Evolutionary conservation across 2,113 vertebrate genomes (phyloP).

Genomic region (Mionectes macconnelli): DNA sequence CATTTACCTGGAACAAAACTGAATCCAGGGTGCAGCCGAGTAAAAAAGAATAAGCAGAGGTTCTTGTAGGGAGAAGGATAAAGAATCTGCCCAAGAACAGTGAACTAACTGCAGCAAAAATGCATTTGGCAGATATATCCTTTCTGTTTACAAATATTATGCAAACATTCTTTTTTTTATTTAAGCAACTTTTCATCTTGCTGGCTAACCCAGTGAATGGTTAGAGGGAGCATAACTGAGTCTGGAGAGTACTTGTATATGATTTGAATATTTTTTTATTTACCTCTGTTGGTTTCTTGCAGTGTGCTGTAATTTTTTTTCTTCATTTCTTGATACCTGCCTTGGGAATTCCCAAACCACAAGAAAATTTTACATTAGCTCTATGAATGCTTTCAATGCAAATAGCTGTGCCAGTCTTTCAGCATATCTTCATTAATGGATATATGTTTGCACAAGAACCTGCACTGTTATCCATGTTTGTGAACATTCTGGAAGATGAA

Average conservation of each 20-base stretch:
- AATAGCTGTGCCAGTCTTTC: constrained; percentile 33
- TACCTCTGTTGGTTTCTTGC: neutral
- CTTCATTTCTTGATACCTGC: constrained; percentile 17
- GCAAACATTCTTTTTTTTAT: neutral
- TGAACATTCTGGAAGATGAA: constrained; percentile 20
- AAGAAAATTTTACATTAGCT: constrained; percentile 43
- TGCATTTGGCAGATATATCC: neutral
- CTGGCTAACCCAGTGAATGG: neutral
- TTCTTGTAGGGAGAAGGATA: neutral
- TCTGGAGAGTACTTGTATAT: neutral
- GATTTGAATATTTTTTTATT: constrained; percentile 31
- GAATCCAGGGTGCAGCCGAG: neutral
- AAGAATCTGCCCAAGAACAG: neutral
- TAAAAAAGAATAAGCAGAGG: neutral
- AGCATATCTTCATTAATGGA: constrained; percentile 45
- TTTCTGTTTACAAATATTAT: constrained; percentile 29
- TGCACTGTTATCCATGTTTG: neutral
- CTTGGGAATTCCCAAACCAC: constrained; percentile 59
- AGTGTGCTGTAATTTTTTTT: neutral
- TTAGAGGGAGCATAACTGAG: constrained; percentile 8
- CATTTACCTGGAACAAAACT: neutral
- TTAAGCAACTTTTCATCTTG: constrained; percentile 30
- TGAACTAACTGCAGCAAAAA: neutral
- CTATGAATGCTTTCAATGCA: constrained; percentile 22
- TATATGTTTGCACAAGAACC: constrained; percentile 41